Percentiles rank a stretch among this genome's conserved stretches.
Evolutionary conservation across 2,797 vertebrate species (phyloP).

Genomic region (Hephaestus fuliginosus): DNA sequence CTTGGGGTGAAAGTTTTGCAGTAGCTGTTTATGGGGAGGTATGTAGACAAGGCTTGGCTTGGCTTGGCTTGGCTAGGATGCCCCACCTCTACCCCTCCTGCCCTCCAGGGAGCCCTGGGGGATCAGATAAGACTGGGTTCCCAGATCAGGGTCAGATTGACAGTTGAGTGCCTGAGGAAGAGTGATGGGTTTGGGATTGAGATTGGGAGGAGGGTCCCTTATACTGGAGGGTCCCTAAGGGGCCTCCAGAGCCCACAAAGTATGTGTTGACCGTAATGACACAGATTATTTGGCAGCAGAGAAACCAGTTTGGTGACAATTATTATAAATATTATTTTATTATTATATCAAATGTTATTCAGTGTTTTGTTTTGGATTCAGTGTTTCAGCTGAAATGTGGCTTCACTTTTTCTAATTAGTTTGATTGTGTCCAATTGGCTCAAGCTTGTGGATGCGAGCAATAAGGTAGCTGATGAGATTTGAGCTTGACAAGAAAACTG

Average conservation of each 20-base stretch:
- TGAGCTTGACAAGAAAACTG: constrained; percentile 49
- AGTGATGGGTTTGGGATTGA: constrained; percentile 85
- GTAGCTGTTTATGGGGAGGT: constrained; percentile 47
- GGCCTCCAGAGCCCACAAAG: constrained; percentile 50
- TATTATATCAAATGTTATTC: neutral
- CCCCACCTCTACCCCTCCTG: constrained; percentile 52
- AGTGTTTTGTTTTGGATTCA: neutral
- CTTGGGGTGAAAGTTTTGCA: constrained; percentile 44
- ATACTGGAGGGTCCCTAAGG: constrained; percentile 60
- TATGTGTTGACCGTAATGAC: constrained; percentile 65
- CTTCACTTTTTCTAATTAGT: constrained; percentile 39
- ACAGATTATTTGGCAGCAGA: constrained; percentile 58
- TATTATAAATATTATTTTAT: constrained; percentile 12
- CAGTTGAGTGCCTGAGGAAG: constrained; percentile 83
- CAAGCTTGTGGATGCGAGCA: constrained; percentile 28
- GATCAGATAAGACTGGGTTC: constrained; percentile 86
- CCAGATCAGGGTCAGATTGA: constrained; percentile 85
- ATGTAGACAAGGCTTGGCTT: constrained; percentile 73
- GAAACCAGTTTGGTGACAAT: constrained; percentile 42
- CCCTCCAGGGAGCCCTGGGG: constrained; percentile 78
- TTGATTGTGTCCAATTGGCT: constrained; percentile 40
- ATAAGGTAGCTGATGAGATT: constrained; percentile 47
- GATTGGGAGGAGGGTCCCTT: constrained; percentile 71
- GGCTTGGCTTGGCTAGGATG: constrained; percentile 82
- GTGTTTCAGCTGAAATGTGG: constrained; percentile 8